Conservation (phyloP, 1,140 invertebrate genomes). For the Drosophila auraria region DNA sequence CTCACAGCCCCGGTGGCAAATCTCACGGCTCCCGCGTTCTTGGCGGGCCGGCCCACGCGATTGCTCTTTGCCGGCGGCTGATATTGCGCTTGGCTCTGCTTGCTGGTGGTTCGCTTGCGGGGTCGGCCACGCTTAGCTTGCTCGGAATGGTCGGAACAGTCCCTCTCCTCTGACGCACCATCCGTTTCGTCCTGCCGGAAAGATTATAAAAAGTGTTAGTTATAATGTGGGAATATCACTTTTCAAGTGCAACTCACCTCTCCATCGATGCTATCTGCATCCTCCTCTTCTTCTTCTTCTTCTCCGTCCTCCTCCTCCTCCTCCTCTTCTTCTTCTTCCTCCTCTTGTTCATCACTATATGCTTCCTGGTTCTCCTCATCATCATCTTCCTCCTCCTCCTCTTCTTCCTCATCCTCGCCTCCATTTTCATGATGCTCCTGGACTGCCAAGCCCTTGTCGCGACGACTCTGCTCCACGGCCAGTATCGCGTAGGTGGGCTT, state of each 20-base stretch:
- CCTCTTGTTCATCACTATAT: neutral
- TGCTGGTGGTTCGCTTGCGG: slow-evolving; percentile 27
- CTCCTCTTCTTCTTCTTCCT: slow-evolving; percentile 5
- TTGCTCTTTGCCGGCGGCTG: slow-evolving; percentile 24
- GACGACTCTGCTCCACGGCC: slow-evolving; percentile 67
- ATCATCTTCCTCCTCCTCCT: slow-evolving; percentile 27
- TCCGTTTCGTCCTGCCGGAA: slow-evolving; percentile 15
- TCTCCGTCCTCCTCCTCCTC: neutral
- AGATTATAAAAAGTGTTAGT: neutral
- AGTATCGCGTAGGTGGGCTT: slow-evolving; percentile 84
- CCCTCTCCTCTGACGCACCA: slow-evolving; percentile 22
- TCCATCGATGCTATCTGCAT: neutral
- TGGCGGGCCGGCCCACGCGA: neutral
- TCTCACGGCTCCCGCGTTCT: slow-evolving; percentile 3
- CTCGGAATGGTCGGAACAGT: slow-evolving; percentile 17
- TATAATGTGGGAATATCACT: neutral
- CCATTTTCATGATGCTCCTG: slow-evolving; percentile 55
- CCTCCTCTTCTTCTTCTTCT: slow-evolving; percentile 8
- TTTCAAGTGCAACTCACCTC: slow-evolving; percentile 14
- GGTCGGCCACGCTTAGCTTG: slow-evolving; percentile 10
- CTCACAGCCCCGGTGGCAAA: slow-evolving; percentile 19
- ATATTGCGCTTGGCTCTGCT: slow-evolving; percentile 40
- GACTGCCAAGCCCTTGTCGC: slow-evolving; percentile 63
- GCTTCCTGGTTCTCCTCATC: neutral
- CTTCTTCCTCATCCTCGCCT: slow-evolving; percentile 22